Evolutionary conservation across 2,797 vertebrate genomes (phyloP).

Genomic region (Hypotaenidia okinawae): DNA sequence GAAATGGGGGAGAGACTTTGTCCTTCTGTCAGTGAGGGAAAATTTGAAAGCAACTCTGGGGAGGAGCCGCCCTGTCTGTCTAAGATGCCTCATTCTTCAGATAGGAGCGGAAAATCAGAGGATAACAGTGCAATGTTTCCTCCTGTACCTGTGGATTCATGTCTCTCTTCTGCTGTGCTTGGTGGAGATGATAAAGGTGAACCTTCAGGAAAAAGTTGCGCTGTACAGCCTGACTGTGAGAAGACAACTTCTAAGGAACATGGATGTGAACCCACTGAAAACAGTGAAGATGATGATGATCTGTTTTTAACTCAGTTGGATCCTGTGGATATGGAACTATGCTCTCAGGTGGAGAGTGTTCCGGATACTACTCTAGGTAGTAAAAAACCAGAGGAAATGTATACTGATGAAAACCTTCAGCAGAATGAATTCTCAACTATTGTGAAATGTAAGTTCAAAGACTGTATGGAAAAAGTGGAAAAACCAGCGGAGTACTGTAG

Average conservation of each 20-base stretch:
- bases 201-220: not conserved
- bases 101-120: not conserved
- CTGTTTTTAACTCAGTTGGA: constrained; percentile 82
- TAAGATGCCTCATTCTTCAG: not conserved
- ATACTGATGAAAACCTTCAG: not conserved
- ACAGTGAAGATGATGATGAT: constrained; percentile 61
- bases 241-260: not conserved
- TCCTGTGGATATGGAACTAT: constrained; percentile 84
- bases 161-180: not conserved
- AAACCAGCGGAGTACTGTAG: constrained; percentile 20
- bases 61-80: not conserved
- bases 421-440: not conserved
- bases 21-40: not conserved
- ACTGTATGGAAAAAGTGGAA: constrained; percentile 38
- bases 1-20: not conserved
- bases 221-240: not conserved
- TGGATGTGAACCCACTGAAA: not conserved
- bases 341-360: constrained; percentile 75
- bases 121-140: not conserved
- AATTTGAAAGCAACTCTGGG: not conserved
- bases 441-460: constrained; percentile 40
- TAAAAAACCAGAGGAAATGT: constrained; percentile 19
- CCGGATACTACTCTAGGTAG: not conserved
- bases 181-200: not conserved
- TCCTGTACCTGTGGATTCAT: not conserved